A percentile compares a stretch with the other conserved stretches of the same genome.
Evolutionary conservation across 2,888 invertebrate genomes (phyloP).

Genomic region (Sesamia inferens): DNA sequence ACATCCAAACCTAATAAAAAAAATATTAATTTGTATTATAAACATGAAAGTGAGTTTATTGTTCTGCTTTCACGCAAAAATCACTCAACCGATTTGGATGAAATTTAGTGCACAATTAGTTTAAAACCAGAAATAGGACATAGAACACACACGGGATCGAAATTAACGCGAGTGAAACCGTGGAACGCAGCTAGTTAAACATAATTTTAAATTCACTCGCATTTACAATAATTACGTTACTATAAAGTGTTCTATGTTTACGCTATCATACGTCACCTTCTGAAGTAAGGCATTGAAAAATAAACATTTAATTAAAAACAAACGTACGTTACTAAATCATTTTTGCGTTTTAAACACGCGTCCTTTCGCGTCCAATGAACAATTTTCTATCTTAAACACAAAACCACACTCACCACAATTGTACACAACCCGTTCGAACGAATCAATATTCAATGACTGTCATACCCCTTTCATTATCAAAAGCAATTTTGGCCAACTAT

Average conservation of each 20-base stretch:
- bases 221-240: too few relatives aligned
- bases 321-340: neutral
- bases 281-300: neutral
- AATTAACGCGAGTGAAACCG: too few relatives aligned
- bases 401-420: conserved; percentile 27
- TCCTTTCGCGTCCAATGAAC: neutral
- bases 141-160: too few relatives aligned
- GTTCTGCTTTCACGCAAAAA: too few relatives aligned
- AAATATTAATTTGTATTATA: too few relatives aligned
- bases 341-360: neutral
- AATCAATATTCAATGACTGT: conserved; percentile 72
- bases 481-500: conserved; percentile 59
- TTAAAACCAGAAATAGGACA: too few relatives aligned
- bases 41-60: too few relatives aligned
- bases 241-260: neutral
- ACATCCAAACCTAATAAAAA: neutral
- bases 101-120: too few relatives aligned
- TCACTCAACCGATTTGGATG: too few relatives aligned
- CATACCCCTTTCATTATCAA: conserved; percentile 71
- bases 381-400: neutral
- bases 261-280: neutral
- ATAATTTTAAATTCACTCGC: too few relatives aligned
- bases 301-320: neutral
- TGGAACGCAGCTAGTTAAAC: too few relatives aligned
- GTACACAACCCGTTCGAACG: conserved; percentile 50